Percentiles rank a stretch among this genome's conserved stretches.
Evolutionary conservation across 2,113 vertebrate species (phyloP).

Genomic region (Xiphias gladius): DNA sequence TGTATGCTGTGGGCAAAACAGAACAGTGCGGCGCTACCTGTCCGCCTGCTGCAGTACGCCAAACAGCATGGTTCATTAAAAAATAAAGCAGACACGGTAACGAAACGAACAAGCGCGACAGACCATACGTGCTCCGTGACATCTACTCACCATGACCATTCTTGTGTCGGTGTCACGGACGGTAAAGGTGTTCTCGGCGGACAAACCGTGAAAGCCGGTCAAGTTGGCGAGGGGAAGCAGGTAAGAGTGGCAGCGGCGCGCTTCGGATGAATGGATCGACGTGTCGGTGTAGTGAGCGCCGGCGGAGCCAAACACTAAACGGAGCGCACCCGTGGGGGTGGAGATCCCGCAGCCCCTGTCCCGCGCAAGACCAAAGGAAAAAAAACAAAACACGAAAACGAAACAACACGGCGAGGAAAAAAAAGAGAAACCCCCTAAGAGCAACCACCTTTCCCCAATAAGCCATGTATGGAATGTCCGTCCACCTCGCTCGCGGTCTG

Average conservation of each 20-base stretch:
- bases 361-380: conserved; percentile 8
- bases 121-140: not conserved
- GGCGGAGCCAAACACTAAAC: conserved; percentile 30
- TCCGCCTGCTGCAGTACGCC: conserved; percentile 29
- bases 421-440: conserved; percentile 21
- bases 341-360: conserved; percentile 8
- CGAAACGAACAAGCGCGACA: not conserved
- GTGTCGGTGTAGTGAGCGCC: conserved; percentile 21
- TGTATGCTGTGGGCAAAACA: not conserved
- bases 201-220: conserved; percentile 41
- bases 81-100: not conserved
- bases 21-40: not conserved
- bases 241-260: conserved; percentile 43
- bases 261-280: conserved; percentile 50
- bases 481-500: conserved; percentile 85
- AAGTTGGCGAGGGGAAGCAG: conserved; percentile 46
- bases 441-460: conserved; percentile 83
- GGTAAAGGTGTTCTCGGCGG: conserved; percentile 51
- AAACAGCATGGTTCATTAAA: too few relatives aligned
- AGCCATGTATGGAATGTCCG: conserved; percentile 89
- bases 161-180: conserved; percentile 83
- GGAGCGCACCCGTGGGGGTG: conserved; percentile 22
- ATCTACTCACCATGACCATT: conserved; percentile 99
- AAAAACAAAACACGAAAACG: conserved; percentile 51
- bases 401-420: conserved; percentile 76